Percentiles rank a stretch among this genome's conserved stretches.
phyloP scores from a whole-genome alignment of 2,888 invertebrate genomes.

The Argyra leucocephala region DNA sequence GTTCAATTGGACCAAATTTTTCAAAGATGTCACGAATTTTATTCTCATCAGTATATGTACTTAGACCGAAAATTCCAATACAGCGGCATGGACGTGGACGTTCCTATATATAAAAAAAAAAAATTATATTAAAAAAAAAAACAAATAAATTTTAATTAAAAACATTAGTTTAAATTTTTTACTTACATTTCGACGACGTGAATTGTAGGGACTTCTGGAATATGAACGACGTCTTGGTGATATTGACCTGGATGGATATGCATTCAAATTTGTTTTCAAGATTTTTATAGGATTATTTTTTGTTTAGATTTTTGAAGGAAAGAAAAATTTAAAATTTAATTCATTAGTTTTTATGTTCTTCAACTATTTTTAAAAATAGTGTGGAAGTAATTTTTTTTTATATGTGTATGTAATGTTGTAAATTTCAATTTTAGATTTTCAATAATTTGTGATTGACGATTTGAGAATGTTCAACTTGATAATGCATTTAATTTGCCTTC shows the following conservation, averaged over 20 bases:
- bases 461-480: neutral
- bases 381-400: neutral
- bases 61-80: slow-evolving; percentile 90
- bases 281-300: neutral
- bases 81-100: slow-evolving; percentile 75
- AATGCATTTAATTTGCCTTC: neutral
- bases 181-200: slow-evolving; percentile 67
- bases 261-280: neutral
- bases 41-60: slow-evolving; percentile 83
- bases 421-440: neutral
- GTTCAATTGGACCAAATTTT: slow-evolving; percentile 84
- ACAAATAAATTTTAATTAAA: neutral
- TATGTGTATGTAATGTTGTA: neutral
- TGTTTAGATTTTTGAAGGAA: neutral
- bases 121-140: slow-evolving; percentile 35
- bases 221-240: slow-evolving; percentile 54
- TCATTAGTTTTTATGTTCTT: neutral
- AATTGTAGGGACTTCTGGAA: slow-evolving; percentile 69
- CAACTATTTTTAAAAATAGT: neutral
- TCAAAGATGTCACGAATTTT: slow-evolving; percentile 86
- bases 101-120: slow-evolving; percentile 27
- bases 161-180: slow-evolving; percentile 33
- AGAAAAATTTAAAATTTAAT: neutral
- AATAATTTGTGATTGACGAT: neutral
- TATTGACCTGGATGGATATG: slow-evolving; percentile 32